Percentiles rank a stretch among this genome's conserved stretches.
Evolutionary conservation across 1,140 invertebrate genomes (phyloP).

Genomic region (Notospermus geniculatus): DNA sequence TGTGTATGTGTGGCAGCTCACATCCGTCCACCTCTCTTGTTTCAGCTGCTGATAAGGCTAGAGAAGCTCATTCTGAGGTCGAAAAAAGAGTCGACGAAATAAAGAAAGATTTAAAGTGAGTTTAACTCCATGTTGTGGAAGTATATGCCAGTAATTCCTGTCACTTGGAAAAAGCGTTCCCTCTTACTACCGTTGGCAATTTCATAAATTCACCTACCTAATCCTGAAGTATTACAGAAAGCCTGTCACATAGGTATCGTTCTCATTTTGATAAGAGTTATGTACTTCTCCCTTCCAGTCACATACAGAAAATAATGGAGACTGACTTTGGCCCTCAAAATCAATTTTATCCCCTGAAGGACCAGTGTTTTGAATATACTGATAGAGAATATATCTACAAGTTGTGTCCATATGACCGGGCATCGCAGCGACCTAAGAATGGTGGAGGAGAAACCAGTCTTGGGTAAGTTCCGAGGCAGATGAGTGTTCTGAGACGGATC

Average conservation of each 20-base stretch:
- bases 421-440: slow-evolving; percentile 79
- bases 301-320: slow-evolving; percentile 59
- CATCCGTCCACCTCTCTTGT: too few relatives aligned
- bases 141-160: too few relatives aligned
- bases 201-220: too few relatives aligned
- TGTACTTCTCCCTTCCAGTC: slow-evolving; percentile 37
- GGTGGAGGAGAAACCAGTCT: slow-evolving; percentile 53
- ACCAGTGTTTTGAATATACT: slow-evolving; percentile 86
- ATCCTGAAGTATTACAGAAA: too few relatives aligned
- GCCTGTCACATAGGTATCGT: too few relatives aligned
- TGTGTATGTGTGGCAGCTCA: too few relatives aligned
- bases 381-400: slow-evolving; percentile 93
- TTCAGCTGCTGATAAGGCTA: slow-evolving; percentile 73
- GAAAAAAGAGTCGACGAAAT: slow-evolving; percentile 76
- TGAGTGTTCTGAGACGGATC: too few relatives aligned
- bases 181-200: too few relatives aligned
- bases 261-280: too few relatives aligned
- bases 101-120: slow-evolving; percentile 74
- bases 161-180: too few relatives aligned
- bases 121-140: slow-evolving; percentile 44
- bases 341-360: slow-evolving; percentile 84
- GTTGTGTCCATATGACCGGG: slow-evolving; percentile 88
- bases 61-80: slow-evolving; percentile 74
- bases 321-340: slow-evolving; percentile 89
- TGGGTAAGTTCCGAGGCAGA: too few relatives aligned